Base-by-base conservation (phyloP, 2,888 invertebrate genomes). In the Polydrusus pterygomalis region DNA sequence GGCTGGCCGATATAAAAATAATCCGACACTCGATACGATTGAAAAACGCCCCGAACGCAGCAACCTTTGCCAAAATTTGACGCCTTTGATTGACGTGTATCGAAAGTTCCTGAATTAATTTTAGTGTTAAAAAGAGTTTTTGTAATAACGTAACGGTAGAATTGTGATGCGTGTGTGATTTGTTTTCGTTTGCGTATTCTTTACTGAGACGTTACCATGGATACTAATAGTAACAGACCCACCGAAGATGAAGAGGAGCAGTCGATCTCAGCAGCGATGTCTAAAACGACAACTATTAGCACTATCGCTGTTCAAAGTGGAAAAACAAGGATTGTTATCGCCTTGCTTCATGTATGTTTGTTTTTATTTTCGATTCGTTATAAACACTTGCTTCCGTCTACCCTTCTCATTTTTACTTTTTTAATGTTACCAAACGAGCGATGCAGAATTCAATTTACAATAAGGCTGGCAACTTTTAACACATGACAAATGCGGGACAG, bases 281-380 rank as follows among this genome's bases (percentile, higher is more conserved):
- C 89, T 65, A 90, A 91, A 81, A 93, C 94, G 70, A 96, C 96
- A 75, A 96, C 96, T 81, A 94, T 97, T 84, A 96, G 96, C 87
- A 96, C 97, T 74, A 96, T 97, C 81, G 96, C 96, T 62, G 94
- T 97, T 78, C 95, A 95, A 86, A 95, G 96, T 85, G 96, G 96
- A 79, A 91, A 92, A 82, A 94, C 96, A 58, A 92, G 95, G 86
- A 92, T 97, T 85, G 95, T 97, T 84, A 94, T 97, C 84, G 96
- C 96, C 78, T 90, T 97, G 79, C 90, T 97, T 81, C 94, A 95
- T 92, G 96, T 96, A 93, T 89, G 93, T 87, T 51, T 17, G 13
- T 45, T 58, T 56, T 51, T 64, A 47, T 30, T 49, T 70, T 15
- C 8, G 15, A 10, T 18, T 7, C 8, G 47, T 60, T 34, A 17